Evolutionary conservation across 2,888 invertebrate species (phyloP).

Genomic region (Amitus sp.): DNA sequence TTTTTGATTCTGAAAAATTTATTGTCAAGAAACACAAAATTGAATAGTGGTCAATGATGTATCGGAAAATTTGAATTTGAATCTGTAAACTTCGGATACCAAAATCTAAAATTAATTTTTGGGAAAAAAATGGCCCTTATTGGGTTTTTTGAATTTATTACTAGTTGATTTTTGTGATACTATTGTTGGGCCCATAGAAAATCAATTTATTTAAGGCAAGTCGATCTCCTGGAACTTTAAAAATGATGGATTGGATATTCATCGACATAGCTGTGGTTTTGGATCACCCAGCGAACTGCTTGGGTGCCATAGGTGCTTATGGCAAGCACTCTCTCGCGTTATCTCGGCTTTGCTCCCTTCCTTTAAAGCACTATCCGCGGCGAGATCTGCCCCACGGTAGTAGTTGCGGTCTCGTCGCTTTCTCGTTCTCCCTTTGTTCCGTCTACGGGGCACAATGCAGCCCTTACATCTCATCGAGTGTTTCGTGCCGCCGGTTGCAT

Average conservation of each 20-base stretch:
- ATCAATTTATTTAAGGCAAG: no score
- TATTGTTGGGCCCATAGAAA: no score
- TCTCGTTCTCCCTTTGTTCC: conserved; percentile 44
- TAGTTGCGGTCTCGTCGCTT: conserved; percentile 54
- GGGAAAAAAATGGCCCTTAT: no score
- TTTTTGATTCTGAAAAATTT: no score
- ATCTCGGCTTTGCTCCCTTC: conserved; percentile 60
- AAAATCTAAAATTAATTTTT: no score
- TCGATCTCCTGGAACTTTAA: no score
- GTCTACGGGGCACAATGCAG: conserved; percentile 54
- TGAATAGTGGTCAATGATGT: no score
- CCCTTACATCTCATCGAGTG: conserved; percentile 54
- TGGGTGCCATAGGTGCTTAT: conserved; percentile 28
- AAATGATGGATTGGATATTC: conserved; percentile 28
- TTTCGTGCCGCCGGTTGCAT: conserved; percentile 47
- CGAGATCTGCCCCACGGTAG: conserved; percentile 57
- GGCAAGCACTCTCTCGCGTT: conserved; percentile 46
- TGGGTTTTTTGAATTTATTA: no score
- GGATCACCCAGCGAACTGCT: conserved; percentile 38
- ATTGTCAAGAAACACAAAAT: no score
- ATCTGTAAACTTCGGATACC: no score
- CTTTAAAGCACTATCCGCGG: conserved; percentile 61
- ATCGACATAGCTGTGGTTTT: conserved; percentile 32
- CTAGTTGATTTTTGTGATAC: no score
- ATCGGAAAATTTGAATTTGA: no score